These are phyloP conservation scores for Squalus acanthias DNA, from an alignment of 2,797 vertebrate species.

Conservation along the genomic window DNA sequence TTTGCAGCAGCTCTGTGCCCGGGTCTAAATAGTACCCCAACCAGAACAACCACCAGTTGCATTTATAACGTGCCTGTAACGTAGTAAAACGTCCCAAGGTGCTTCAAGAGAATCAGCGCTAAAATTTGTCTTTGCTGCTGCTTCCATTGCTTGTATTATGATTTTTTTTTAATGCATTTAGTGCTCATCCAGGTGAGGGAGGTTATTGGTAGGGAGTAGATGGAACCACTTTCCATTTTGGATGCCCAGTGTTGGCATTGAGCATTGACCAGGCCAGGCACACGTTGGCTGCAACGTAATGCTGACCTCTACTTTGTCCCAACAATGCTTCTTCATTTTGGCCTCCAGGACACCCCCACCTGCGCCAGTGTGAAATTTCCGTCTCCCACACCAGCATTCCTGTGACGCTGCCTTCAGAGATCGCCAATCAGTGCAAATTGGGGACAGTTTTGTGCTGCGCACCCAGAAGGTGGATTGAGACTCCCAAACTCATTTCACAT, in stretches of 20 bases:
- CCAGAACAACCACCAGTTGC: not conserved
- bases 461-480: not conserved
- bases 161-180: not conserved
- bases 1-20: not conserved
- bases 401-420: not conserved
- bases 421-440: not conserved
- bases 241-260: not conserved
- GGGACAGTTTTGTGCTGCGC: not conserved
- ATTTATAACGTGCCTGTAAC: not conserved
- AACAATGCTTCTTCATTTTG: not conserved
- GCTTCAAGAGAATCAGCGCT: not conserved
- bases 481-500: not conserved
- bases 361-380: not conserved
- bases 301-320: not conserved
- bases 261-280: not conserved
- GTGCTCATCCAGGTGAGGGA: not conserved
- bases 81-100: not conserved
- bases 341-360: not conserved
- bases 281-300: not conserved
- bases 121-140: not conserved
- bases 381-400: not conserved
- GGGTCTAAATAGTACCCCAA: not conserved
- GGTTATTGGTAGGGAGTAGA: not conserved
- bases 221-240: not conserved
- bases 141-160: not conserved